These are phyloP conservation scores for Strigops habroptila DNA, from an alignment of 2,113 vertebrate genomes.

Conservation along the genomic window DNA sequence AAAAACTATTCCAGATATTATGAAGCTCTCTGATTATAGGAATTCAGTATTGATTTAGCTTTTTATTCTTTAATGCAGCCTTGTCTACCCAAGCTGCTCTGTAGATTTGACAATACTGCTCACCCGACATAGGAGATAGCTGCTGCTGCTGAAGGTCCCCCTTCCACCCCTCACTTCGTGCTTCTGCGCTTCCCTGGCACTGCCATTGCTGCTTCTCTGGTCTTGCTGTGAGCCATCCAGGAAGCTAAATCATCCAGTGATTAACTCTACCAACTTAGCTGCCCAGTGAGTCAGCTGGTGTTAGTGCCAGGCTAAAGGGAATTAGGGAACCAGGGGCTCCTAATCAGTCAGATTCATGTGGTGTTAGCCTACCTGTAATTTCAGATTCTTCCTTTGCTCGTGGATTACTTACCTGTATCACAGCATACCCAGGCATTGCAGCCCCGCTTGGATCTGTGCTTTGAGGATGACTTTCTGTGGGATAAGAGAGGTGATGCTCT, in stretches of 20 bases:
- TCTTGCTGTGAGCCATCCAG: not conserved
- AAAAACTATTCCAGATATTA: not conserved
- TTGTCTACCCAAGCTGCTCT: not conserved
- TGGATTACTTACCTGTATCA: not conserved
- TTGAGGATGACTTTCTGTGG: not conserved
- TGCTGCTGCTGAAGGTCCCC: not conserved
- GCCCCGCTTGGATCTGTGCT: rapidly evolving
- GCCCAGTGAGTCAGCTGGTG: not conserved
- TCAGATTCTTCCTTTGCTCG: not conserved
- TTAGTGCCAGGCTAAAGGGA: not conserved
- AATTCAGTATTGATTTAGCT: not conserved
- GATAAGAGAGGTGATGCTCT: not conserved
- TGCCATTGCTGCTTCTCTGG: not conserved
- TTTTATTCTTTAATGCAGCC: not conserved
- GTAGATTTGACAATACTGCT: not conserved
- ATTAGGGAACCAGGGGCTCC: not conserved
- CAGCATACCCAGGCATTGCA: not conserved
- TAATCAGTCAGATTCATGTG: not conserved
- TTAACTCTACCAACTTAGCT: not conserved
- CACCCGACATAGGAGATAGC: not conserved
- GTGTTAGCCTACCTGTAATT: not conserved
- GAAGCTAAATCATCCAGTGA: not conserved
- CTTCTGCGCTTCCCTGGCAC: not conserved
- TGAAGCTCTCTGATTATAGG: not conserved
- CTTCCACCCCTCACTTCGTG: rapidly evolving